phyloP scores from a whole-genome alignment of 2,888 invertebrate species.

The Oscheius myriophilus region DNA sequence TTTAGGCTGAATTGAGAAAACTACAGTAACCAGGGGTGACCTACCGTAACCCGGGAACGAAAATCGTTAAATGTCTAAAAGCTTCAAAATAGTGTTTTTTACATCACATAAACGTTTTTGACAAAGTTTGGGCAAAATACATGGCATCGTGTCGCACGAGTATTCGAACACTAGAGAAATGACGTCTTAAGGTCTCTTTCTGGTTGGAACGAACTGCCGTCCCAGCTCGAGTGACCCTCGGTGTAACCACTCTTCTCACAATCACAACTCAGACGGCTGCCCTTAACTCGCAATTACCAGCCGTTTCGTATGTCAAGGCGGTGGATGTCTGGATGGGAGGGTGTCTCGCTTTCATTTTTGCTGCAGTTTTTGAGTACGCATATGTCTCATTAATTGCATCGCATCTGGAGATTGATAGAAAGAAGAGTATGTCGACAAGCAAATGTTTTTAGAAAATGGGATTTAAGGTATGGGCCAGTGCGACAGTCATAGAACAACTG shows the following conservation, averaged over 20 bases:
- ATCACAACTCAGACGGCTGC: conserved; percentile 26
- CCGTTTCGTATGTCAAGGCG: conserved; percentile 30
- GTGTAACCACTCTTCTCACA: conserved; percentile 26
- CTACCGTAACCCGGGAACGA: too few relatives aligned
- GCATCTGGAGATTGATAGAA: conserved; percentile 13
- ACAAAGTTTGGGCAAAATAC: too few relatives aligned
- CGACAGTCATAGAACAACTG: background rate
- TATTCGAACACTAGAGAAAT: too few relatives aligned
- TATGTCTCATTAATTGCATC: conserved; percentile 20
- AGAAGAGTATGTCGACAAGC: background rate
- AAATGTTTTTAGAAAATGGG: background rate
- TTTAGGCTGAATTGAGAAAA: too few relatives aligned
- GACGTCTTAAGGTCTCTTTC: conserved; percentile 5
- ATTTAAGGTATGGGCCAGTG: background rate
- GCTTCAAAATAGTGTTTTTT: too few relatives aligned
- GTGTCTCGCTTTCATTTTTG: conserved; percentile 23
- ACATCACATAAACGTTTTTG: too few relatives aligned
- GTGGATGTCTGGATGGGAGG: conserved; percentile 27
- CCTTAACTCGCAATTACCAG: conserved; percentile 17
- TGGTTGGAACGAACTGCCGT: conserved; percentile 25
- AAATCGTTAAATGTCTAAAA: too few relatives aligned
- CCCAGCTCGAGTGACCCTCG: conserved; percentile 26
- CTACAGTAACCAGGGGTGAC: too few relatives aligned
- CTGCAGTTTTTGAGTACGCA: conserved; percentile 26
- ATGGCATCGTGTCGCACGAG: too few relatives aligned